Percentiles rank a stretch among this genome's conserved stretches.
These are phyloP conservation scores for Nycticebus coucang DNA, from an alignment of 2,113 vertebrate genomes.

Conservation along the genomic window DNA sequence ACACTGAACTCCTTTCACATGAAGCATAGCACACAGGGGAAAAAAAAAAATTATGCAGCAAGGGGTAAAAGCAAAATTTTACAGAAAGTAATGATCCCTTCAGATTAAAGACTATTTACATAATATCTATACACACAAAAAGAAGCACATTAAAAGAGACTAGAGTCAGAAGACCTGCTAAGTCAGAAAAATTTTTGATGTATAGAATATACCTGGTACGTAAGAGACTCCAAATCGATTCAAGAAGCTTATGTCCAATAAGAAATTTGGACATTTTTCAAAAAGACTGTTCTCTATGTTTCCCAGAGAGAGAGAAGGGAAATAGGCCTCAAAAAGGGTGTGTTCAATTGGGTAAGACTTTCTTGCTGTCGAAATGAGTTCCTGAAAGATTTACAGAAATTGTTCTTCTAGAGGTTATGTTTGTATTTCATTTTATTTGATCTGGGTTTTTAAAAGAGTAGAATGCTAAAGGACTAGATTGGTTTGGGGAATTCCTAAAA, in stretches of 20 bases:
- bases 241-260: neutral
- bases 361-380: constrained; percentile 14
- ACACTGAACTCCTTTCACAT: neutral
- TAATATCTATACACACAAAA: neutral
- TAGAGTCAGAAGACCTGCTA: neutral
- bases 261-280: constrained; percentile 49
- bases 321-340: constrained; percentile 25
- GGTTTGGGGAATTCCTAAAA: neutral
- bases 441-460: constrained; percentile 18
- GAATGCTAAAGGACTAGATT: neutral
- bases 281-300: constrained; percentile 18
- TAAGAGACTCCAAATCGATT: constrained; percentile 28
- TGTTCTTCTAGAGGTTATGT: constrained; percentile 14
- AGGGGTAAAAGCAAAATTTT: constrained; percentile 1
- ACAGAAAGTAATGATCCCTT: neutral
- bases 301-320: constrained; percentile 39
- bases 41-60: neutral
- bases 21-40: neutral
- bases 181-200: neutral
- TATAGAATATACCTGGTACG: neutral
- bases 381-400: constrained; percentile 46
- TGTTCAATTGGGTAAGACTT: constrained; percentile 30
- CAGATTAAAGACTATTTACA: neutral
- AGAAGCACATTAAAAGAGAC: neutral
- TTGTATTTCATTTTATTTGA: constrained; percentile 45